These are phyloP conservation scores for Gnathonemus echidnorhynchus DNA, from an alignment of 2,113 vertebrate species.

Conservation along the genomic window DNA sequence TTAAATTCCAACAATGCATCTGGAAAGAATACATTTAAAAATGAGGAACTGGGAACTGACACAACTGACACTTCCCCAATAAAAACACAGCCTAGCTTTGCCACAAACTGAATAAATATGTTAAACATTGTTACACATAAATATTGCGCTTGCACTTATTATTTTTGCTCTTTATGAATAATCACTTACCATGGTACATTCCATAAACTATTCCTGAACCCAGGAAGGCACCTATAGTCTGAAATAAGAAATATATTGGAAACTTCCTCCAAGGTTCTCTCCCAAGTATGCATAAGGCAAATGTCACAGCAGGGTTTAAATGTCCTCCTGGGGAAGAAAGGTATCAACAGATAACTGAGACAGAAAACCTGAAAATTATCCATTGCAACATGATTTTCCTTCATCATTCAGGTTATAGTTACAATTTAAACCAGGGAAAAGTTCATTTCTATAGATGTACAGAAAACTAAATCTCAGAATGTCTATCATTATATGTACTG, in stretches of 20 bases:
- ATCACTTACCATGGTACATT: slow-evolving; percentile 69
- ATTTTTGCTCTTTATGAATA: not conserved
- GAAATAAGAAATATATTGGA: slow-evolving; percentile 58
- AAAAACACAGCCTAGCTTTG: not conserved
- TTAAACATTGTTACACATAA: not conserved
- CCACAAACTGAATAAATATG: not conserved
- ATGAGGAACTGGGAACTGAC: not conserved
- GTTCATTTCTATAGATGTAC: not conserved
- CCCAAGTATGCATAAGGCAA: slow-evolving; percentile 74
- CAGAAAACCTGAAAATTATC: not conserved
- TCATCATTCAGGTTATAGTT: not conserved
- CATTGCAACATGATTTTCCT: not conserved
- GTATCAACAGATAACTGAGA: not conserved
- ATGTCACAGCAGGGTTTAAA: slow-evolving; percentile 80
- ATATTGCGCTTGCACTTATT: not conserved
- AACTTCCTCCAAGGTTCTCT: slow-evolving; percentile 52
- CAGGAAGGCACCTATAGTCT: slow-evolving; percentile 73
- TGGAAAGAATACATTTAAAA: slow-evolving; percentile 29
- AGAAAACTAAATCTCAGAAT: not conserved
- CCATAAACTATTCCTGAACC: slow-evolving; percentile 73
- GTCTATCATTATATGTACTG: not conserved
- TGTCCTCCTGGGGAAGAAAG: slow-evolving; percentile 64
- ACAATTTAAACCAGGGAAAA: not conserved
- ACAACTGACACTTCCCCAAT: not conserved
- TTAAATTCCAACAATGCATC: slow-evolving; percentile 70